Evolutionary conservation across 1,140 invertebrate genomes (phyloP), one percentile per base, ranked within the genome.

Genomic region (Carposina sasakii): DNA sequence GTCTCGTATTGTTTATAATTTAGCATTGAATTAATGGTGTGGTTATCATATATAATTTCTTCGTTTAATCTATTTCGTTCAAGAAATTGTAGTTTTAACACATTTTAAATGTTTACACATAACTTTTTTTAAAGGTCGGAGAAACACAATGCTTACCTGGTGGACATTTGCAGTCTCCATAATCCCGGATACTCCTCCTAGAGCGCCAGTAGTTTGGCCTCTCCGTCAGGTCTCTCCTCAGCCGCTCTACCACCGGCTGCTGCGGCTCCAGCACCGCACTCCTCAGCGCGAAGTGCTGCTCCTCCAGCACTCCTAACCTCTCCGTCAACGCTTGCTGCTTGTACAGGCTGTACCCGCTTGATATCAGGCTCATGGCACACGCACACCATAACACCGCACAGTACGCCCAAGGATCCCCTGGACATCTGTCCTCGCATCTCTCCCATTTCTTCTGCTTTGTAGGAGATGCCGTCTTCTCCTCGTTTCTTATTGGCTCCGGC

Each of bases 321-420:
- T 63, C 71, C 52, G 68, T 63, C 51, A 83, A 57, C 1, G 60
- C 67, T 36, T 77, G 77, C 67, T 78, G 74, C 51, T 55, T 62
- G 54, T 78, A 76, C 42, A 81, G 45, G 42, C 74, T 78, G 49
- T 76, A 83, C 28, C 79, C 79, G 63, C 79, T 76, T 4, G 77
- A 83, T 20, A 83, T 60, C 46, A 83, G 70, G 62, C 79, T 81
- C 79, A 83, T 83, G 54, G 76, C 74, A 65, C 79, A 83, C 33
- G 79, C 79, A 78, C 79, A 76, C 77, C 77, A 84, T 64, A 84
- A 70, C 64, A 81, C 79, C 54, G 63, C 75, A 76, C 79, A 79
- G 56, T 81, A 81, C 39, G 65, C 57, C 77, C 76, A 81, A 13
- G 76, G 75, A 31, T 81, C 77, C n/a, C 54, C 69, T 1, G 73